Evolutionary conservation across 2,888 invertebrate genomes (phyloP), one percentile per base, ranked within the genome.

Genomic region (Rhagium mordax): DNA sequence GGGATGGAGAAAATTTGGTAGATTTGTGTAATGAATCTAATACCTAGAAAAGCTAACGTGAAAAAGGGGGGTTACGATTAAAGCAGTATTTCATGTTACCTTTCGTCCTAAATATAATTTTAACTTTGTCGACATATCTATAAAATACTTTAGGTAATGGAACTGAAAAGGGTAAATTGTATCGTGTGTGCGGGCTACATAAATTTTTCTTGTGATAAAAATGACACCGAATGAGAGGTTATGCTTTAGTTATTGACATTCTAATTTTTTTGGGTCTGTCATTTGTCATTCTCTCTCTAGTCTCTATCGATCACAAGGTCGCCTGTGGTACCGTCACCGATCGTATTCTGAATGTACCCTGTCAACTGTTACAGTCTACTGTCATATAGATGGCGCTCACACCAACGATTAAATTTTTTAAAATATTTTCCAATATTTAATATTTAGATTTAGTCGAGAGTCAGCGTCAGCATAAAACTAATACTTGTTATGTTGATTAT

Each of bases 31-130:
- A 77, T 59, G 83, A 84, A 65, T 87, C 86, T 51, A 87, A 79
- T 29, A 87, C 84, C 87, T 87, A 73, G 33, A 84, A 83, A 71
- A 77, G 29, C n/a, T 21, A 18, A 16, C 24, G 24, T 4, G 29
- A n/a, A 60, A 15, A 18, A 24, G 41, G 20, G n/a, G 29, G 51
- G 47, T 64, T 41, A 59, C 64, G 41, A 5, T 24, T 1, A 41
- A 3, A n/a, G 13, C 2, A 2, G 4, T 41, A n/a, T 13, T 41
- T 41, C n/a, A 53, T 47, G 24, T 81, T 83, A 87, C 87, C 83
- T 87, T 87, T 64, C 86, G 82, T 53, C 86, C 86, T 64, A 88
- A 76, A 75, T 87, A 87, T 48, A 87, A 77, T 83, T 87, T 87
- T 68, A 88, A 79, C 83, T 87, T 87, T 65, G 85, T 83, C 10